Conservation (phyloP, 2,888 invertebrate species). For the Pristionchus maxplancki region DNA sequence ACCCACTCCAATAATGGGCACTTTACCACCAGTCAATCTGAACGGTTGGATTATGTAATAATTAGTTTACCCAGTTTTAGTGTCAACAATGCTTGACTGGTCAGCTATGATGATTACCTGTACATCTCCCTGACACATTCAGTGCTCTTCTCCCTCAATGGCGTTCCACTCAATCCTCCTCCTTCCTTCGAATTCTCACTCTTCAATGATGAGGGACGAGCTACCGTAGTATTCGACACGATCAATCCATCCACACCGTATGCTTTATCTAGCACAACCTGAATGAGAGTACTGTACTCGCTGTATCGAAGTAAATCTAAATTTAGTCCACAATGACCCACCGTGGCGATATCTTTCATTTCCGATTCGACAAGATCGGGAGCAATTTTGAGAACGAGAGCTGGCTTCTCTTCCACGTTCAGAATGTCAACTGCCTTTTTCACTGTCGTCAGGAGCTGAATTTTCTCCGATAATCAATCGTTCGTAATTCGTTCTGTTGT, state of each 20-base stretch:
- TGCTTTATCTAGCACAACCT: slow-evolving; percentile 72
- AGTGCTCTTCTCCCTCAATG: slow-evolving; percentile 89
- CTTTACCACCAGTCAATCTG: slow-evolving; percentile 79
- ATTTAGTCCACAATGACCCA: slow-evolving; percentile 80
- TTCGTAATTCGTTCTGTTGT: slow-evolving; percentile 80
- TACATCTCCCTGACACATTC: slow-evolving; percentile 91
- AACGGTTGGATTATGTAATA: neutral
- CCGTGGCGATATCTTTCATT: slow-evolving; percentile 86
- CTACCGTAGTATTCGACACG: slow-evolving; percentile 93
- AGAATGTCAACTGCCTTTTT: slow-evolving; percentile 66
- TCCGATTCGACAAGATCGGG: slow-evolving; percentile 90
- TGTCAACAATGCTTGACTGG: neutral
- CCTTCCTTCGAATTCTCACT: slow-evolving; percentile 81
- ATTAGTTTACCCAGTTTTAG: neutral
- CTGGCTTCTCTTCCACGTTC: slow-evolving; percentile 56
- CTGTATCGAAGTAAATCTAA: neutral
- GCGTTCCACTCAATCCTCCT: slow-evolving; percentile 95
- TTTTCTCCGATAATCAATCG: neutral
- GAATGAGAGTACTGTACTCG: neutral
- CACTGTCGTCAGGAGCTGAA: slow-evolving; percentile 81
- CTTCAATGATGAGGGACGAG: slow-evolving; percentile 81
- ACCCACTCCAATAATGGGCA: slow-evolving; percentile 95
- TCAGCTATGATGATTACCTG: slow-evolving; percentile 58
- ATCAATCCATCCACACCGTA: slow-evolving; percentile 90
- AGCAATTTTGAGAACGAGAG: slow-evolving; percentile 91